Conservation (phyloP, 2,888 invertebrate genomes). For the Phaedon cochleariae region DNA sequence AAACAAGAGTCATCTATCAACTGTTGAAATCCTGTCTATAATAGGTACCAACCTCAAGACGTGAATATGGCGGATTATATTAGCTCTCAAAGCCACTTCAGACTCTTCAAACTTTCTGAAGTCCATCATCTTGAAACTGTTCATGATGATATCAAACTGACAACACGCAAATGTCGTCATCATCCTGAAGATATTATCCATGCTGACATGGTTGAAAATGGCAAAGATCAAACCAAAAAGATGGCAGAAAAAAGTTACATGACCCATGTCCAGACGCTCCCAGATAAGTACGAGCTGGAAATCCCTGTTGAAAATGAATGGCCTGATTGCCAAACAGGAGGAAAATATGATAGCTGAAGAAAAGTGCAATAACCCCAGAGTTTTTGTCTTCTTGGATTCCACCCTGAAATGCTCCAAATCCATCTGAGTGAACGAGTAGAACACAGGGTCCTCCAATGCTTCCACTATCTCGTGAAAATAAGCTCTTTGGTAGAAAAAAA, state of each 20-base stretch:
- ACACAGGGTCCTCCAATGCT: not conserved
- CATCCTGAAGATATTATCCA: not conserved
- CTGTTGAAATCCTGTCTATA: no score
- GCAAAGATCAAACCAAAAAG: not conserved
- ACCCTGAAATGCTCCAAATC: not conserved
- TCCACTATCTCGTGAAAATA: not conserved
- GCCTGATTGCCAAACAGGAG: not conserved
- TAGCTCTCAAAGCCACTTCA: not conserved
- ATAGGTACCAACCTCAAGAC: not conserved
- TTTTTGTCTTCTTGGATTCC: not conserved
- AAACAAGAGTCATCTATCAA: no score
- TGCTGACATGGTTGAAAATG: not conserved
- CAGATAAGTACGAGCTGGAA: not conserved
- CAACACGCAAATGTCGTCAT: not conserved
- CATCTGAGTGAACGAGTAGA: not conserved
- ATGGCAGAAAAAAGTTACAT: not conserved
- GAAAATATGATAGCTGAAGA: not conserved
- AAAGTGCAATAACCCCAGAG: not conserved
- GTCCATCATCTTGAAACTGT: not conserved
- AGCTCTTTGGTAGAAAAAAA: not conserved
- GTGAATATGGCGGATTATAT: not conserved
- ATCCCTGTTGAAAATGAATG: not conserved
- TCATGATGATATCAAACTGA: not conserved
- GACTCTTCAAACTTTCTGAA: not conserved
- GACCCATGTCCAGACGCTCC: not conserved